Conservation (phyloP, 2,888 invertebrate genomes). For the Ennomos quercinarius region DNA sequence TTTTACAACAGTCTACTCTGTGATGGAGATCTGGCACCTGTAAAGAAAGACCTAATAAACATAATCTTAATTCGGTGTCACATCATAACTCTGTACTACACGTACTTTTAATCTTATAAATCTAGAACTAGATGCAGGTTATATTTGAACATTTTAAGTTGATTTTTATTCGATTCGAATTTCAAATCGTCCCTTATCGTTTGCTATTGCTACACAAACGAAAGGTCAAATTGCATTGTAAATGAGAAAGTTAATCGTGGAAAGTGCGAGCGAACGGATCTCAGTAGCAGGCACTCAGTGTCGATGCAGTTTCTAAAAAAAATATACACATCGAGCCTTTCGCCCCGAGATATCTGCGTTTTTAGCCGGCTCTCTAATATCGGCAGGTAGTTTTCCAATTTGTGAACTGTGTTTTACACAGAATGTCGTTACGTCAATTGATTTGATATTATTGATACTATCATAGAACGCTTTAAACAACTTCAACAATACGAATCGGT, state of each 20-base stretch:
- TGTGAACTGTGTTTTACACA: constrained; percentile 22
- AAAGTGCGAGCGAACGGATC: constrained; percentile 77
- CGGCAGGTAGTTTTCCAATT: constrained; percentile 29
- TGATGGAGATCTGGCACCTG: too few species aligned
- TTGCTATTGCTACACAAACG: constrained; percentile 68
- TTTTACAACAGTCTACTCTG: too few species aligned
- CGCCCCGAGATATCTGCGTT: constrained; percentile 43
- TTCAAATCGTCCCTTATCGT: constrained; percentile 67
- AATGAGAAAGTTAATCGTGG: constrained; percentile 84
- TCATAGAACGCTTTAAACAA: neutral
- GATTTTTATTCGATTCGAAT: constrained; percentile 41
- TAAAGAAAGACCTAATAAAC: too few species aligned
- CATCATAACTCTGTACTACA: too few species aligned
- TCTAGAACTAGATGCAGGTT: neutral
- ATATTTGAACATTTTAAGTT: constrained; percentile 22
- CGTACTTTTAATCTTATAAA: too few species aligned
- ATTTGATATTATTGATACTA: constrained; percentile 2
- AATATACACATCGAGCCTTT: constrained; percentile 51
- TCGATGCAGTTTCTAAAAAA: constrained; percentile 65
- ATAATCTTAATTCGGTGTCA: too few species aligned
- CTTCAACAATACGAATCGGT: too few species aligned
- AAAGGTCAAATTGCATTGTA: constrained; percentile 80
- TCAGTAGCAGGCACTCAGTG: constrained; percentile 61
- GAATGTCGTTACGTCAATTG: constrained; percentile 6
- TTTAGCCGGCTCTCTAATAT: constrained; percentile 42